A percentile compares a stretch with the other conserved stretches of the same genome.
Conservation (phyloP, 2,113 vertebrate genomes). For the Emydura subglobosa region DNA sequence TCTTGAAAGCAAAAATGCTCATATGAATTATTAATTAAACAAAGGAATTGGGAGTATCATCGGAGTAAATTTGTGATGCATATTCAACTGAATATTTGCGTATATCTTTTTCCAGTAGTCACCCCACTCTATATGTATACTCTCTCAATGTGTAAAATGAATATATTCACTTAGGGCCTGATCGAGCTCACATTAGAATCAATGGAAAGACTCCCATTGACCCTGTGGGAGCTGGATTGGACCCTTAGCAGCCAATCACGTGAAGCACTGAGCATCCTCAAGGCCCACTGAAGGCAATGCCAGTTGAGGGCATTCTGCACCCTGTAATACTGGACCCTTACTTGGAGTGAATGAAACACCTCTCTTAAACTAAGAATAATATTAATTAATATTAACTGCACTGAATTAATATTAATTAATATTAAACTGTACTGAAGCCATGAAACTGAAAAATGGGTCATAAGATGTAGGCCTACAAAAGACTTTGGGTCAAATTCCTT, state of each 20-base stretch:
- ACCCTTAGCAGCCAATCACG: not conserved
- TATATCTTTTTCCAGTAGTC: not conserved
- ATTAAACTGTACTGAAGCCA: constrained; percentile 52
- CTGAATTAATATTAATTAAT: not conserved
- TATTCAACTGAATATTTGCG: not conserved
- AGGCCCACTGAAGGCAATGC: not conserved
- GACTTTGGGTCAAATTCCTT: constrained; percentile 59
- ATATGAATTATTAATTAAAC: not conserved
- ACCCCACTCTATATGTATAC: not conserved
- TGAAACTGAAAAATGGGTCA: constrained; percentile 51
- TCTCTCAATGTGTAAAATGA: not conserved
- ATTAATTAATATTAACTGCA: constrained; percentile 40
- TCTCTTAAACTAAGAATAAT: constrained; percentile 36
- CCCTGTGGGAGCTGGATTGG: not conserved
- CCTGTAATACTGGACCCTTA: not conserved
- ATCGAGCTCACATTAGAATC: not conserved
- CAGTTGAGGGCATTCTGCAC: not conserved
- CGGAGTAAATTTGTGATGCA: not conserved
- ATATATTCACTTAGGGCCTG: not conserved
- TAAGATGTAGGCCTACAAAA: constrained; percentile 49
- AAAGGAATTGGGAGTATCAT: not conserved
- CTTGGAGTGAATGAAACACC: constrained; percentile 62
- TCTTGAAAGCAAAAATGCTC: not conserved
- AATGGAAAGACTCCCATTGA: not conserved
- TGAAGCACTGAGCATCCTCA: not conserved